A percentile compares a stretch with the other conserved stretches of the same genome.
Conservation (phyloP, 2,888 invertebrate species). For the Gisinianus flammeolus region DNA sequence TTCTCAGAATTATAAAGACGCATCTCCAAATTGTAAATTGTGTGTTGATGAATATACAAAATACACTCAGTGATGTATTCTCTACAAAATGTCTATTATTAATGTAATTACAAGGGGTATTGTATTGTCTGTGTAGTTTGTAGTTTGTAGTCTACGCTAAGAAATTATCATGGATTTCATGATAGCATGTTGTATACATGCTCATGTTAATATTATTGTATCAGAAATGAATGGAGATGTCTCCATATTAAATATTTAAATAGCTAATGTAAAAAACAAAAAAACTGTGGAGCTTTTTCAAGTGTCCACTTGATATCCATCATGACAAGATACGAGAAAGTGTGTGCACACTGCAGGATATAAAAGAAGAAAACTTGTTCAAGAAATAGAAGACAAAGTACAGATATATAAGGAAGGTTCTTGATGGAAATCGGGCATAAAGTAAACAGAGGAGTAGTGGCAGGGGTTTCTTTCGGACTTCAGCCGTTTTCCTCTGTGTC, state of each 20-base stretch:
- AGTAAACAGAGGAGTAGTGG: slow-evolving; percentile 62
- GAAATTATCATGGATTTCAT: no score
- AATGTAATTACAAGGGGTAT: no score
- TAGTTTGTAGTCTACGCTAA: no score
- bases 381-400: neutral
- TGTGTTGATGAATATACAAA: no score
- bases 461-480: slow-evolving; percentile 95
- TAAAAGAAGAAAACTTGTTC: neutral
- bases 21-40: neutral
- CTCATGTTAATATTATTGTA: no score
- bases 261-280: neutral
- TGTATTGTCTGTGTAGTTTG: no score
- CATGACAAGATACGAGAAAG: neutral
- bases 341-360: neutral
- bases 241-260: neutral
- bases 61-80: no score
- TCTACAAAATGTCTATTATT: no score
- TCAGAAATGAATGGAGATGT: neutral
- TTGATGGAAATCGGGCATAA: neutral
- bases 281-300: neutral
- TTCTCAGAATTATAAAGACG: no score
- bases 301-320: neutral
- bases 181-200: no score
- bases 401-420: no score
- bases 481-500: slow-evolving; percentile 72